A percentile compares a stretch with the other conserved stretches of the same genome.
phyloP scores from a whole-genome alignment of 2,113 vertebrate genomes.

The Nerophis lumbriciformis region DNA sequence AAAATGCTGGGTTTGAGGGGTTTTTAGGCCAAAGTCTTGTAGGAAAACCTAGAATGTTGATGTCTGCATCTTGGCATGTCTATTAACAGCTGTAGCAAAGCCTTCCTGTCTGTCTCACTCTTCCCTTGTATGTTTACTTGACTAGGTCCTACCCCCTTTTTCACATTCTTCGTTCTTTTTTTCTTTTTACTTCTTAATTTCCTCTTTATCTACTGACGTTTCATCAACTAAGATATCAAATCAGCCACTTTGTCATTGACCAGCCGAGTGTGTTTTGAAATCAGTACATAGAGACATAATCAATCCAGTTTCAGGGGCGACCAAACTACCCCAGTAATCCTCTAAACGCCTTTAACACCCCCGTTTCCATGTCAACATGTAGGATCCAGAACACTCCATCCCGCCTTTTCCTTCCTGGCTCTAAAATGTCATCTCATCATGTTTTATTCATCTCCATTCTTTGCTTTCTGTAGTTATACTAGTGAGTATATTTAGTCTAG shows the following conservation, averaged over 20 bases:
- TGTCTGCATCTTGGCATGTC: slow-evolving; percentile 57
- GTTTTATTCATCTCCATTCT: slow-evolving; percentile 30
- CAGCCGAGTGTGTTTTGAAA: slow-evolving; percentile 2
- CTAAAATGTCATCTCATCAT: slow-evolving; percentile 27
- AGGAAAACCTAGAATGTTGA: slow-evolving; percentile 12
- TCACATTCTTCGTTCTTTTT: slow-evolving; percentile 1
- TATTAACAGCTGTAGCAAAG: slow-evolving; percentile 43
- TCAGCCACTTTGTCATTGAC: slow-evolving; percentile 8
- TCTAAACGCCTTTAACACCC: slow-evolving; percentile 8
- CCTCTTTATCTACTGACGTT: slow-evolving; percentile 2
- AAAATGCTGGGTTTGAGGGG: slow-evolving; percentile 46
- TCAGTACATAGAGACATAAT: slow-evolving; percentile 18
- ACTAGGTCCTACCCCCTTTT: slow-evolving; percentile 1
- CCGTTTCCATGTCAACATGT: slow-evolving; percentile 43
- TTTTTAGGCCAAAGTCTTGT: slow-evolving; percentile 22
- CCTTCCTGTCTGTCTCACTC: slow-evolving; percentile 20
- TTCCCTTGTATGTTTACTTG: slow-evolving; percentile 8
- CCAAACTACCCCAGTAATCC: slow-evolving; percentile 25
- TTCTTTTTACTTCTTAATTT: background rate
- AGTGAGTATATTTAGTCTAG: slow-evolving; percentile 19
- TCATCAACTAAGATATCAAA: slow-evolving; percentile 12
- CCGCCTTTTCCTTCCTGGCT: slow-evolving; percentile 11
- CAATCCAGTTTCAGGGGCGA: slow-evolving; percentile 2
- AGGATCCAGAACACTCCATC: slow-evolving; percentile 68
- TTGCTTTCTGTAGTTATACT: slow-evolving; percentile 29